Percentiles rank a stretch among this genome's conserved stretches.
These are phyloP conservation scores for Sclerurus mexicanus DNA, from an alignment of 2,113 vertebrate species.

Conservation along the genomic window DNA sequence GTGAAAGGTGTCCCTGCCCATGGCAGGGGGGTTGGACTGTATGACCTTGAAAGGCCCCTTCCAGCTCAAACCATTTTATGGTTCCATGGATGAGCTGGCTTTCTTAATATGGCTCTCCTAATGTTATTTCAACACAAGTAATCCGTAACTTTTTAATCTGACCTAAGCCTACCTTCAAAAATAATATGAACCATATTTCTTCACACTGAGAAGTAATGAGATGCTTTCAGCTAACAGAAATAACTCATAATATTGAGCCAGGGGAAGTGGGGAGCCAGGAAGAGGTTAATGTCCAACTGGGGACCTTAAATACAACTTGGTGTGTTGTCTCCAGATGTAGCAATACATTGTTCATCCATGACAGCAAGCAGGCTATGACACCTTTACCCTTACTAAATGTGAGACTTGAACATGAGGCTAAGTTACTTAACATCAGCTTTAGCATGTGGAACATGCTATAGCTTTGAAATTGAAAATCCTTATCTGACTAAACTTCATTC, in stretches of 20 bases:
- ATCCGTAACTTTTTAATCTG: neutral
- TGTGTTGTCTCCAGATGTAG: neutral
- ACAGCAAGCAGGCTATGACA: neutral
- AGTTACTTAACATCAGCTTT: neutral
- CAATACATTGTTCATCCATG: accelerated
- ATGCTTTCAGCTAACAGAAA: neutral
- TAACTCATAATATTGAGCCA: neutral
- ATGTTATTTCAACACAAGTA: neutral
- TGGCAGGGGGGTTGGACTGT: neutral
- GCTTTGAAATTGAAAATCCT: neutral
- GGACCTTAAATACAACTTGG: neutral
- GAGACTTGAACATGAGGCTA: neutral
- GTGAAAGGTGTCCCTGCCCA: neutral
- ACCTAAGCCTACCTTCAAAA: neutral
- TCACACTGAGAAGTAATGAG: neutral
- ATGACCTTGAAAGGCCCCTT: neutral
- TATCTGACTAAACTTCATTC: neutral
- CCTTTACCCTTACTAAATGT: neutral
- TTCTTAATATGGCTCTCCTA: neutral
- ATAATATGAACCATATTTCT: neutral
- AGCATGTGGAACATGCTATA: neutral
- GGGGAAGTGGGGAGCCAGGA: neutral
- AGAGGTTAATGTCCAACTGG: neutral
- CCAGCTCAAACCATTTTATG: neutral
- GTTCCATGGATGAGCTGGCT: neutral